These are phyloP conservation scores for Nomada ruficornis DNA, from an alignment of 2,888 invertebrate genomes.

Conservation along the genomic window DNA sequence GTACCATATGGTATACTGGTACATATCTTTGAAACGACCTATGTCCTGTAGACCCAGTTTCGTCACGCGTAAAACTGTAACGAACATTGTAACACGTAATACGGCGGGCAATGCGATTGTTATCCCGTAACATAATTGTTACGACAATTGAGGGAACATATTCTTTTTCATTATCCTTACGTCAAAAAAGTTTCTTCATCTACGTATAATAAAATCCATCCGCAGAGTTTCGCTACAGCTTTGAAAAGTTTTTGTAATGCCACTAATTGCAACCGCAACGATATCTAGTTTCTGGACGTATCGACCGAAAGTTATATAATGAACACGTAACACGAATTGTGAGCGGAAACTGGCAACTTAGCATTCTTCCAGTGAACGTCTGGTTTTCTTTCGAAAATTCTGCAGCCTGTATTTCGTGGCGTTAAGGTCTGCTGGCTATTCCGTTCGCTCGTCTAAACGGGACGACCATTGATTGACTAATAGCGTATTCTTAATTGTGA, in stretches of 20 bases:
- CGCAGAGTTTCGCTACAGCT: background rate
- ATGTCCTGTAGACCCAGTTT: background rate
- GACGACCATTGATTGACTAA: conserved; percentile 32
- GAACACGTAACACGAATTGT: conserved; percentile 33
- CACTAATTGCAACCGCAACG: conserved; percentile 25
- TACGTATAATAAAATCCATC: background rate
- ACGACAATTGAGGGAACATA: background rate
- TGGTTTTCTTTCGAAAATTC: conserved; percentile 34
- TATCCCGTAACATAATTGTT: background rate
- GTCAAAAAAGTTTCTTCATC: background rate
- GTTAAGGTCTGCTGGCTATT: conserved; percentile 5
- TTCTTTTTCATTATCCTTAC: background rate
- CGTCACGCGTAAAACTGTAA: background rate
- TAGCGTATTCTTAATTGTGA: conserved; percentile 30
- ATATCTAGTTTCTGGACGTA: conserved; percentile 11
- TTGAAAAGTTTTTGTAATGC: conserved; percentile 17
- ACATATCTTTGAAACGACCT: background rate
- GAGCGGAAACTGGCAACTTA: conserved; percentile 35
- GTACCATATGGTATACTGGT: background rate
- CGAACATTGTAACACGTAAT: conserved; percentile 2
- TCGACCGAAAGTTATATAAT: conserved; percentile 31
- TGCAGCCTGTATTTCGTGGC: conserved; percentile 5
- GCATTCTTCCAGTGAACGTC: conserved; percentile 9
- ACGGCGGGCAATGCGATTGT: background rate
- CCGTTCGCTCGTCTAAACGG: background rate